Conservation (phyloP, 2,113 vertebrate genomes). For the Poicephalus gulielmi region DNA sequence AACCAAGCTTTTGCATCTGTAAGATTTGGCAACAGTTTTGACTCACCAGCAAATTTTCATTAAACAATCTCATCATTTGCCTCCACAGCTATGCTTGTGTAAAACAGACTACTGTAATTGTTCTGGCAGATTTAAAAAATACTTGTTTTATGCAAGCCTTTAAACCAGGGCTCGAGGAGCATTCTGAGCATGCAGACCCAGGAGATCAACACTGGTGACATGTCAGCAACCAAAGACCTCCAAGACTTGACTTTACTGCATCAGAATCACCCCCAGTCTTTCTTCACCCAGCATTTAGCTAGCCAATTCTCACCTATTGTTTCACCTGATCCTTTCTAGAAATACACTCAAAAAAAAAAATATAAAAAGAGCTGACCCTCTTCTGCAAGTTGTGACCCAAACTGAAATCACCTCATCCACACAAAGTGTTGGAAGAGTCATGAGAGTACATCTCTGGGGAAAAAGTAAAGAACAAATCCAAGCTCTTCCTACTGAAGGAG, state of each 20-base stretch:
- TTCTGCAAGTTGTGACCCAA: background rate
- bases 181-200: background rate
- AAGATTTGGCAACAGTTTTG: background rate
- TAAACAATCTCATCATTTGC: background rate
- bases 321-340: background rate
- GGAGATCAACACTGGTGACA: background rate
- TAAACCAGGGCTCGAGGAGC: background rate
- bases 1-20: background rate
- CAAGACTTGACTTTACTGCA: background rate
- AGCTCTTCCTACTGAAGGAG: background rate
- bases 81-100: background rate
- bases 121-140: background rate
- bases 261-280: background rate
- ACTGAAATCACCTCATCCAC: background rate
- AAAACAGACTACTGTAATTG: background rate
- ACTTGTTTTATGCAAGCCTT: background rate
- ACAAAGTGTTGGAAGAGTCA: background rate
- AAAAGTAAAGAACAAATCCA: background rate
- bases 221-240: background rate
- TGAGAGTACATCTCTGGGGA: background rate
- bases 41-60: background rate
- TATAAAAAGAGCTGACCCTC: background rate
- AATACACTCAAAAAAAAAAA: background rate
- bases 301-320: background rate
- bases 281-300: background rate